These are phyloP conservation scores for Sitta europaea DNA, from an alignment of 2,113 vertebrate genomes.

Conservation along the genomic window DNA sequence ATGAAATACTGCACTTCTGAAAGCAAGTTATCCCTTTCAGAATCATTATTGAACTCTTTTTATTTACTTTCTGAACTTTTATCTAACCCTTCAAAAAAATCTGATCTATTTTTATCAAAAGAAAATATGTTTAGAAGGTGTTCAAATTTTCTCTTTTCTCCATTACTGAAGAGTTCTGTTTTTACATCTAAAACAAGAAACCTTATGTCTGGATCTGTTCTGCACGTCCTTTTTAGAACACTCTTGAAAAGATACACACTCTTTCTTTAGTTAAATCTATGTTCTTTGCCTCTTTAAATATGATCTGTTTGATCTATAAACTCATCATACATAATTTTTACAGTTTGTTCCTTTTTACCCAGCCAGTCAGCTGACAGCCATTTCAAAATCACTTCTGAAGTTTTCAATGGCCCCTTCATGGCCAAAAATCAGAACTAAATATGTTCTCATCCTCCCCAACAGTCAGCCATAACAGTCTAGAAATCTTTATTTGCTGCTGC, in stretches of 20 bases:
- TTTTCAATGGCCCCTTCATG: not conserved
- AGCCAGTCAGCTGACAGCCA: not conserved
- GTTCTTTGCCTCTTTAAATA: not conserved
- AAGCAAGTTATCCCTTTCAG: not conserved
- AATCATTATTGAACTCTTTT: not conserved
- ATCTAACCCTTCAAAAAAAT: not conserved
- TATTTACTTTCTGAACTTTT: not conserved
- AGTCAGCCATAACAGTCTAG: not conserved
- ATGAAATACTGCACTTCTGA: not conserved
- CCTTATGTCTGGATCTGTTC: not conserved
- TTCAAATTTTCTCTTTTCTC: not conserved
- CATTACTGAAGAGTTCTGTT: not conserved
- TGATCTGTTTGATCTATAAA: not conserved
- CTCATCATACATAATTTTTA: not conserved
- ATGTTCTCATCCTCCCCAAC: not conserved
- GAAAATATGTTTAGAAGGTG: fast-evolving
- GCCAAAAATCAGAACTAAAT: not conserved
- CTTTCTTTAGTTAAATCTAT: not conserved
- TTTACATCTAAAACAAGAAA: not conserved
- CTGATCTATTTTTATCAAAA: not conserved
- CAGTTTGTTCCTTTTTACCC: not conserved
- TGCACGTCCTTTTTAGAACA: not conserved
- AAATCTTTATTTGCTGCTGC: not conserved
- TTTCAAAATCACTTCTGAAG: not conserved
- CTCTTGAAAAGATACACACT: not conserved